These are phyloP conservation scores for Caenorhabditis sp. DNA, from an alignment of 2,888 invertebrate genomes.

Conservation along the genomic window DNA sequence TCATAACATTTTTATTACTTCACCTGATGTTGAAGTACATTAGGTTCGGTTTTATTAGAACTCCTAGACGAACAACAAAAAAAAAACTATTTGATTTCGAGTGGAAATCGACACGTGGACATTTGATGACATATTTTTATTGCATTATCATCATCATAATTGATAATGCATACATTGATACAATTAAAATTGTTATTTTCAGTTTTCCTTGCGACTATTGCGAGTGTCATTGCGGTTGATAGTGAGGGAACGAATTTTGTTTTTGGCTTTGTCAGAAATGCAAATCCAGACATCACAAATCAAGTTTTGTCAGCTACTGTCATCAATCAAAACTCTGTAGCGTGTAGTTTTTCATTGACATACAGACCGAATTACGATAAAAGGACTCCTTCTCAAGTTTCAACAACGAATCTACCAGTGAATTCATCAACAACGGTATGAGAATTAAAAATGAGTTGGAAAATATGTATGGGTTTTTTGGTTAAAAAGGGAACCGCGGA, in stretches of 20 bases:
- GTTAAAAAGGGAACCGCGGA: no score
- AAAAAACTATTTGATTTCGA: no score
- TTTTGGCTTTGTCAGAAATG: constrained; percentile 45
- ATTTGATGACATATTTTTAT: not conserved
- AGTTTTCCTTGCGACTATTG: not conserved
- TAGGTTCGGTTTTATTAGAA: no score
- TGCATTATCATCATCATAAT: not conserved
- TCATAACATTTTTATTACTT: not conserved
- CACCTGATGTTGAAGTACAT: no score
- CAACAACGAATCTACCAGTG: constrained; percentile 13
- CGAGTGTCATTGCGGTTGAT: constrained; percentile 17
- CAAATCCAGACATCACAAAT: constrained; percentile 34
- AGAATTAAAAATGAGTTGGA: not conserved
- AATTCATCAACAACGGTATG: constrained; percentile 5
- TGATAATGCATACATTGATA: not conserved
- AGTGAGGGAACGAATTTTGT: constrained; percentile 45
- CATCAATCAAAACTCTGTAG: constrained; percentile 29
- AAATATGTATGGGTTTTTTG: no score
- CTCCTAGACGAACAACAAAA: no score
- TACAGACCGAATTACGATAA: constrained; percentile 33
- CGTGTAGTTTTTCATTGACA: constrained; percentile 34
- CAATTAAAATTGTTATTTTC: not conserved
- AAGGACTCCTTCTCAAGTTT: constrained; percentile 12
- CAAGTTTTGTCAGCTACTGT: constrained; percentile 39
- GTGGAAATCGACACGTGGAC: no score